Base-by-base conservation (phyloP, 2,888 invertebrate species). In the Protonemura montana region DNA sequence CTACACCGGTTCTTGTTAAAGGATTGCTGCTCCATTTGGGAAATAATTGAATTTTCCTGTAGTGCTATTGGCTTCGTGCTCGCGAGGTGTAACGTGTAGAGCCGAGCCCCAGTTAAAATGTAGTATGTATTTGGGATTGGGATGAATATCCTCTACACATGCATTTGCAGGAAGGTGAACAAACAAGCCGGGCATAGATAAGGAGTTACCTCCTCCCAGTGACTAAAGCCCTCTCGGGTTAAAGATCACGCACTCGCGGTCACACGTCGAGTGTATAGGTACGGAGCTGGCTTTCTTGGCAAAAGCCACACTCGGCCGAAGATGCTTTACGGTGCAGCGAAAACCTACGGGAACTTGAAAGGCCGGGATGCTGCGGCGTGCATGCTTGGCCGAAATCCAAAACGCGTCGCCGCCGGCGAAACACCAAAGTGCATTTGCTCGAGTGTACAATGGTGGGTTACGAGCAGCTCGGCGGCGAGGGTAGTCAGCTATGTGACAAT, bases 311-410 rank as follows among this genome's bases (percentile, higher is more conserved):
- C 35, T 35, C 35, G 35, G 35, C 10, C 59, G 59, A 59, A 21
- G 59, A 59, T 59, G 59, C 59, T 21, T 3, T 59, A 59, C 41
- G 21, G 59, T 21, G 59, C 35, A 59, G 13, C 59, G 41, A 59
- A 21, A 59, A 59, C 16, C 59, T 21, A n/a, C n/a, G n/a, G n/a
- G 59, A 59, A 2, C 13, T 59, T 21, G 7, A 2, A 59, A 59
- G 41, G 21, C 59, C 59, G 7, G 59, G 59, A 59, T 59, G 59
- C 59, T 59, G 59, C 41, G 13, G 5, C 41, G 41, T 7, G 5
- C 59, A 59, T 21, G 59, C 59, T 59, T 59, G 59, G 59, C 59
- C 59, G 59, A 59, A 59, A 59, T 59, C 59, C 59, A 59, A 59
- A 59, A 21, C 3, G 1, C 59, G 59, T 13, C 41, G 41, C 7